A percentile compares a stretch with the other conserved stretches of the same genome.
These are phyloP conservation scores for Rhodinocichla rosea DNA, from an alignment of 2,113 vertebrate genomes.

Conservation along the genomic window DNA sequence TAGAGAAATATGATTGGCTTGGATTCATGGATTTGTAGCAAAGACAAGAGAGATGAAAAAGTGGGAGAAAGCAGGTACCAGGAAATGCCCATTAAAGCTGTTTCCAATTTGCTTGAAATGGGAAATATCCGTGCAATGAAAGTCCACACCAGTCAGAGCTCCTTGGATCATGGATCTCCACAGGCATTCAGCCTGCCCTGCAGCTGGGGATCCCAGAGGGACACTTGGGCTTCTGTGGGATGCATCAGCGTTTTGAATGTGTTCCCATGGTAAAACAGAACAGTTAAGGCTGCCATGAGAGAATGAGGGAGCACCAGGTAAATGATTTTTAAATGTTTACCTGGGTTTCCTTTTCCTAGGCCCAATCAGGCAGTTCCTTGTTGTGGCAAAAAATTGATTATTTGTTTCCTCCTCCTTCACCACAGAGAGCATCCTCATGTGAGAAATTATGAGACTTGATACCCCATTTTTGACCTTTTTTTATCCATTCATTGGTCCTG, in stretches of 20 bases:
- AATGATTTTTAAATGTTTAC: background rate
- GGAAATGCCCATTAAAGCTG: background rate
- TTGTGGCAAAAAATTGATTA: background rate
- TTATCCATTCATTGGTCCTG: background rate
- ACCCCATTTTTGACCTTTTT: background rate
- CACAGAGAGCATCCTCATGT: background rate
- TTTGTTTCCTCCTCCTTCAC: background rate
- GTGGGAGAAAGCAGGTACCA: background rate
- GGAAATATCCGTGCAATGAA: background rate
- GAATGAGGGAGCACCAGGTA: background rate
- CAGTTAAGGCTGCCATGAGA: background rate
- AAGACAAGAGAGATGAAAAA: background rate
- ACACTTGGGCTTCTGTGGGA: background rate
- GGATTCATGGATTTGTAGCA: background rate
- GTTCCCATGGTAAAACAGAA: background rate
- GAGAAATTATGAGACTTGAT: background rate
- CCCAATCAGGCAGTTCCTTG: background rate
- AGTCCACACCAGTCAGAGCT: background rate
- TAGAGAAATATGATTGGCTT: background rate
- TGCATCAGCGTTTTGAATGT: background rate
- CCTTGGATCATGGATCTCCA: background rate
- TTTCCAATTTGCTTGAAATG: background rate
- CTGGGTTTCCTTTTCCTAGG: background rate
- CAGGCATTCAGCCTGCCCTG: background rate
- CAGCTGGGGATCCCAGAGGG: background rate